Base-by-base conservation (phyloP, 2,888 invertebrate genomes). In the Xiphydria camelus region DNA sequence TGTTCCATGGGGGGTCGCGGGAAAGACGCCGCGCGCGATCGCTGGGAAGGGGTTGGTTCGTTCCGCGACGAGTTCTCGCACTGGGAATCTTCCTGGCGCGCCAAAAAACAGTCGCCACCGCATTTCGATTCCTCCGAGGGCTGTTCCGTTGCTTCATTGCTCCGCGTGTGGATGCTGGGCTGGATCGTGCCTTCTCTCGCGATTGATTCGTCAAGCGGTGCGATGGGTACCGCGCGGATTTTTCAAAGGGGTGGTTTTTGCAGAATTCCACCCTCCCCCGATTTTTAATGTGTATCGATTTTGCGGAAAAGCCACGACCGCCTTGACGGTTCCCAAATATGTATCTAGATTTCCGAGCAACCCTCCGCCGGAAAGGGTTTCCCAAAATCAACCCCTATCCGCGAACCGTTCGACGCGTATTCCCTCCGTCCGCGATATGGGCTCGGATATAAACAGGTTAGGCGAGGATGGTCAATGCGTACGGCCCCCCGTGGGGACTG, bases 1-100 rank as follows among this genome's bases (percentile, higher is more conserved):
- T 32, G 39, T 37, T 49, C 52, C 53, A 51, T 59, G 61, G 64
- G 66, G 65, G 66, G 63, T 57, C 60, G 54, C 46, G 58, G 53
- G 55, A 62, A 62, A 53, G 45, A 45, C 37, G 49, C 25, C 37
- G 31, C 21, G 35, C 44, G 25, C 55, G 50, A 55, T 17, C 53
- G 55, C 56, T 50, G 58, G 58, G 49, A 59, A 61, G 47, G 58
- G 59, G 61, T 58, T 54, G n/a, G n/a, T n/a, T n/a, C n/a, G n/a
- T n/a, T n/a, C n/a, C 33, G 15, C 14, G 41, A 21, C 34, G 26
- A 9, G 26, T 25, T 37, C 40, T 32, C 40, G 41, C 23, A 4
- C 12, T 14, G 29, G 35, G 52, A 41, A 45, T 46, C 40, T 34
- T 32, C 34, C 15, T 18, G 31, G 29, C 17, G 33, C 44, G 38